Evolutionary conservation across 2,113 vertebrate species (phyloP).

Genomic region (Boleophthalmus pectinirostris): DNA sequence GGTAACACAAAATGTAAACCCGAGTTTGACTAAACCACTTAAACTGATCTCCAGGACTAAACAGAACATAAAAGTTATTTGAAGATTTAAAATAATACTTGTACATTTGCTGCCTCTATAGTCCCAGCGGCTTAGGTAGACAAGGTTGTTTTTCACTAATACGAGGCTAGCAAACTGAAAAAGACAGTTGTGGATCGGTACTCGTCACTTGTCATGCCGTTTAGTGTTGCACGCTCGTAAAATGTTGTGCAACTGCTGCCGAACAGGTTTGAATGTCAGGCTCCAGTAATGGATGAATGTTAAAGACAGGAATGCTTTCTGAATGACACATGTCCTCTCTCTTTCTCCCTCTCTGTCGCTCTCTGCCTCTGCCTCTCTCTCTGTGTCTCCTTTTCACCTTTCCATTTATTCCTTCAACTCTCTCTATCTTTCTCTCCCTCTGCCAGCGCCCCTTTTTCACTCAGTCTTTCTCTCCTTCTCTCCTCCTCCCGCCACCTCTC

Average conservation of each 20-base stretch:
- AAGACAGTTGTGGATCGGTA: not conserved
- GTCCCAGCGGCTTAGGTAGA: not conserved
- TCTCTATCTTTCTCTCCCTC: no score
- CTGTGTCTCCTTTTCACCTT: no score
- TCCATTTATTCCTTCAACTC: no score
- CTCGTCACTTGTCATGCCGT: not conserved
- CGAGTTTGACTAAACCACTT: not conserved
- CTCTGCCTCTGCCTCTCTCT: no score
- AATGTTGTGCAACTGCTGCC: slow-evolving; percentile 48
- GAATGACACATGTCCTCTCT: slow-evolving; percentile 35
- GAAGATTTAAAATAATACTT: not conserved
- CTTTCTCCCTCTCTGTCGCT: not conserved
- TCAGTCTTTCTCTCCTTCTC: no score
- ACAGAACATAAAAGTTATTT: not conserved
- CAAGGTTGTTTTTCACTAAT: not conserved
- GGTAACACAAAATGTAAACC: not conserved
- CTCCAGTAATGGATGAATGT: slow-evolving; percentile 13
- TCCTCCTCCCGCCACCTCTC: not conserved
- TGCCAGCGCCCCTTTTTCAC: no score
- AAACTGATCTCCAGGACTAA: not conserved
- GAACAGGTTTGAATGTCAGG: slow-evolving; percentile 65
- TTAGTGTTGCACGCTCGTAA: slow-evolving; percentile 6
- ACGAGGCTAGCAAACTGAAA: not conserved
- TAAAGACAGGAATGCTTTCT: slow-evolving; percentile 49
- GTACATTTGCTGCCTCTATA: no score